Evolutionary conservation across 2,888 invertebrate genomes (phyloP).

Genomic region (Halocaridina rubra): DNA sequence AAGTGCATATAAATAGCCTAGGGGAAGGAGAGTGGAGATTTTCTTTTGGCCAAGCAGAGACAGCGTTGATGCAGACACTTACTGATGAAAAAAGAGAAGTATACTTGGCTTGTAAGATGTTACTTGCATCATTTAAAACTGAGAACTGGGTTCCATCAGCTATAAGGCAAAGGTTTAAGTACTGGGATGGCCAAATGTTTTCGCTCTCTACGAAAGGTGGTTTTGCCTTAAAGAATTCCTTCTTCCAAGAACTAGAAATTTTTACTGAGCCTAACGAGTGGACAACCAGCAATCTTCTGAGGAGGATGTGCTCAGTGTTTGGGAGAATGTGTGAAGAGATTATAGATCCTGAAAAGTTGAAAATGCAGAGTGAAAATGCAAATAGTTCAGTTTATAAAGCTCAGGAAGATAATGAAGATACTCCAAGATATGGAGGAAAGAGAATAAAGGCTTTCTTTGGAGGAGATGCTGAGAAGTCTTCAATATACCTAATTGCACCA

Average conservation of each 20-base stretch:
- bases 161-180: neutral
- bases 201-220: neutral
- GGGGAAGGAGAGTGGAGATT: neutral
- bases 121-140: neutral
- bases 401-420: too few species aligned
- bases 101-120: slow-evolving; percentile 6
- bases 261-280: neutral
- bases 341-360: too few species aligned
- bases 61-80: neutral
- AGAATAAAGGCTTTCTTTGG: neutral
- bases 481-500: neutral
- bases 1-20: neutral
- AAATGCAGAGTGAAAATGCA: too few species aligned
- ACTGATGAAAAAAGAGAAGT: neutral
- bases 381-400: too few species aligned
- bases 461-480: neutral
- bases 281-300: neutral
- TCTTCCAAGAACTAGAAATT: neutral
- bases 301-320: slow-evolving; percentile 12
- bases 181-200: slow-evolving; percentile 14
- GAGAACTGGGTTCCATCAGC: neutral
- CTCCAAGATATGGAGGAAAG: too few species aligned
- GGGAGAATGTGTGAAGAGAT: neutral
- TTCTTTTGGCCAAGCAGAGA: neutral
- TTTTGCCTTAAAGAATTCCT: neutral